These are phyloP conservation scores for Erinaceus europaeus DNA, from an alignment of 2,113 vertebrate genomes.

Conservation along the genomic window DNA sequence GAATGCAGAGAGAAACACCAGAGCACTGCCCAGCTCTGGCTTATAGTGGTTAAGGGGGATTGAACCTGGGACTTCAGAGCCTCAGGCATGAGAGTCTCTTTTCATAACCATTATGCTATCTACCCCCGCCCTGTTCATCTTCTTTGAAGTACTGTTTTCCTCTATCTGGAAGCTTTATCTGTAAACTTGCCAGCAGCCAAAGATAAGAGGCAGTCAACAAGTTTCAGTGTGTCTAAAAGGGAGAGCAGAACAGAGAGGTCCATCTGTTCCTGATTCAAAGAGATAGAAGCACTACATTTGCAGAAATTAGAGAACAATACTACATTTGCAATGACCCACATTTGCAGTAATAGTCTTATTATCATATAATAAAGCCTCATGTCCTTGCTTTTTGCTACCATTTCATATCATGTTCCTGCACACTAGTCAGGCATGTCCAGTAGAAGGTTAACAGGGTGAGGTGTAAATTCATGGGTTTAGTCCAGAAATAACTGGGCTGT, in stretches of 20 bases:
- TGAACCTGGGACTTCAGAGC: no score
- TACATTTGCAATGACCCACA: neutral
- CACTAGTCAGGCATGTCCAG: neutral
- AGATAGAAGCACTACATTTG: neutral
- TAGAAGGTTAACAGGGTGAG: slow-evolving; percentile 8
- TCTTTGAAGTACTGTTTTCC: neutral
- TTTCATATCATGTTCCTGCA: neutral
- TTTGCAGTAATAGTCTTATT: neutral
- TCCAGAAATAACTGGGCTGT: slow-evolving; percentile 46
- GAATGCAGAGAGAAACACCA: no score
- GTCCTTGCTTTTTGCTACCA: neutral
- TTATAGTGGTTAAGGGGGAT: no score
- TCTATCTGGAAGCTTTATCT: neutral
- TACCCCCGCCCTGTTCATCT: no score
- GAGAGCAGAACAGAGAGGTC: neutral
- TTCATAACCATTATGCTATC: no score
- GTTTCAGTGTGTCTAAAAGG: neutral
- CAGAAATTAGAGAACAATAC: neutral
- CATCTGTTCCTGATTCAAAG: neutral
- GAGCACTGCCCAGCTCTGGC: no score
- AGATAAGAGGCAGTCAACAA: neutral
- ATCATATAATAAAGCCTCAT: neutral
- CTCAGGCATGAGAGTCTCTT: no score
- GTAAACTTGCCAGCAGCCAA: neutral
- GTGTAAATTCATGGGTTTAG: slow-evolving; percentile 4